Evolutionary conservation across 1,140 invertebrate species (phyloP).

Genomic region (Drusus annulatus): DNA sequence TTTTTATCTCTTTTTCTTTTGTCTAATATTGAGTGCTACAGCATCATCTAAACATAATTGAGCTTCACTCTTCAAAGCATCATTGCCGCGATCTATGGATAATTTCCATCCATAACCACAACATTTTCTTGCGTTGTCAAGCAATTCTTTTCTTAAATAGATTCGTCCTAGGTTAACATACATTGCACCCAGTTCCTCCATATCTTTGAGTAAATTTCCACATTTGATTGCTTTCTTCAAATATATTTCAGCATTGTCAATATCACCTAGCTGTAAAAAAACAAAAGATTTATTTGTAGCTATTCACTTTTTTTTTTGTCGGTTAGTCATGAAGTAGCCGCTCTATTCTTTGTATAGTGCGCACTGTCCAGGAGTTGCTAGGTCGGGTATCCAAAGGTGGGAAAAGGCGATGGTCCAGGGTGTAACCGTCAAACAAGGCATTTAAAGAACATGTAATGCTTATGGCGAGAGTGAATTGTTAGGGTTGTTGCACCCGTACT

Average conservation of each 20-base stretch:
- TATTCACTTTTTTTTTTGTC: too few relatives aligned
- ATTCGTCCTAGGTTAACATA: constrained; percentile 89
- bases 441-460: too few relatives aligned
- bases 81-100: constrained; percentile 77
- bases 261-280: constrained; percentile 72
- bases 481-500: too few relatives aligned
- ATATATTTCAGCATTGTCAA: constrained; percentile 79
- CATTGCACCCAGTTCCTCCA: constrained; percentile 79
- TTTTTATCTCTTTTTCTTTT: neutral
- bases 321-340: too few relatives aligned
- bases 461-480: too few relatives aligned
- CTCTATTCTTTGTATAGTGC: too few relatives aligned
- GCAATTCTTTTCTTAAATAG: constrained; percentile 80
- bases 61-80: constrained; percentile 78
- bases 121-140: constrained; percentile 78
- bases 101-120: constrained; percentile 82
- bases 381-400: too few relatives aligned
- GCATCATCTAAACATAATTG: constrained; percentile 75
- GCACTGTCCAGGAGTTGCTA: too few relatives aligned
- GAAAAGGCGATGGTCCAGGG: too few relatives aligned
- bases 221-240: constrained; percentile 81
- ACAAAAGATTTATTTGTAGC: neutral
- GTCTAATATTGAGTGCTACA: too few relatives aligned
- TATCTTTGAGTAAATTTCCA: constrained; percentile 76
- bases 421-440: too few relatives aligned